phyloP scores from a whole-genome alignment of 1,140 invertebrate species.

The Heterodera carotae region DNA sequence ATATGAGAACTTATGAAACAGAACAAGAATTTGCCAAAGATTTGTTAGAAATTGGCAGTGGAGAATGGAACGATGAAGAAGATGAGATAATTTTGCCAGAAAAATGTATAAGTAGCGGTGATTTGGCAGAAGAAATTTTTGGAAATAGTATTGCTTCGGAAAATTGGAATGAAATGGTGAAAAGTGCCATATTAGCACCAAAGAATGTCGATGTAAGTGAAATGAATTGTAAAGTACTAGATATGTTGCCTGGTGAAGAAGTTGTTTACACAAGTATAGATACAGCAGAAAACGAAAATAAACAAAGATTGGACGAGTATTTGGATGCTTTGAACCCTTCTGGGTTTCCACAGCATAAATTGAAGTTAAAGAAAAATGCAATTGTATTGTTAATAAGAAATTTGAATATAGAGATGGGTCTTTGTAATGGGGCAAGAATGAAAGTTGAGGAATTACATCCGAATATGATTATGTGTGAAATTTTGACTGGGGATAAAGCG shows the following conservation, averaged over 20 bases:
- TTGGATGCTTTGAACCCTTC: conserved; percentile 29
- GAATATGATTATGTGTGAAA: conserved; percentile 35
- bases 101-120: conserved; percentile 27
- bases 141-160: conserved; percentile 19
- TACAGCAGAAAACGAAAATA: conserved; percentile 22
- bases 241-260: conserved; percentile 40
- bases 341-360: conserved; percentile 30
- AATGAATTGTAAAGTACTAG: conserved; percentile 37
- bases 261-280: conserved; percentile 34
- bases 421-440: conserved; percentile 45
- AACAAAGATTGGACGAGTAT: conserved; percentile 37
- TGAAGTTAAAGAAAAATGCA: conserved; percentile 34
- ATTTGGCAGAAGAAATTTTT: conserved; percentile 36
- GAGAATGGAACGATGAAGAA: conserved; percentile 37
- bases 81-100: conserved; percentile 45
- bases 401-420: conserved; percentile 32
- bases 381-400: conserved; percentile 34
- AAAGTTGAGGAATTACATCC: conserved; percentile 30
- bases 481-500: conserved; percentile 37
- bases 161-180: conserved; percentile 29
- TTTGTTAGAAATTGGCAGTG: conserved; percentile 51
- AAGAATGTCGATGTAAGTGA: conserved; percentile 38
- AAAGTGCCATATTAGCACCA: conserved; percentile 41
- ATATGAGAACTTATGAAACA: too few relatives aligned
- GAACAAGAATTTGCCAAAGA: conserved; percentile 49